These are phyloP conservation scores for Lochmaea capreae DNA, from an alignment of 2,888 invertebrate genomes.

Conservation along the genomic window DNA sequence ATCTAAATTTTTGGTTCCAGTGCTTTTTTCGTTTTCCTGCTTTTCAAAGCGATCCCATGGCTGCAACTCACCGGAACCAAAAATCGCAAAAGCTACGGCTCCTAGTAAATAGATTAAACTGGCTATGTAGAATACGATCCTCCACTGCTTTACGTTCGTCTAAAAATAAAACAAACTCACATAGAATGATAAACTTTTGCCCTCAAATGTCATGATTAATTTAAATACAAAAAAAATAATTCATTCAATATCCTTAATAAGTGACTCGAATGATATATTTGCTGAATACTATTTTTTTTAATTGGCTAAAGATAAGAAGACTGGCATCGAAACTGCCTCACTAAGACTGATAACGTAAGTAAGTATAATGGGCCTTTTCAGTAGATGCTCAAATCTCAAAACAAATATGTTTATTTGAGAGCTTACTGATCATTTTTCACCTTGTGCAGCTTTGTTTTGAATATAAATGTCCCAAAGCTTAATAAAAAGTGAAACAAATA, in stretches of 20 bases:
- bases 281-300: neutral
- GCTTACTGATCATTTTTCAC: no score
- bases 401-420: no score
- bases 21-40: neutral
- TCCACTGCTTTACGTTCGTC: constrained; percentile 83
- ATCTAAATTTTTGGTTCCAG: neutral
- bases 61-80: constrained; percentile 85
- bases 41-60: constrained; percentile 65
- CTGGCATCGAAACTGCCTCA: neutral
- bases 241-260: neutral
- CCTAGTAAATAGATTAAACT: constrained; percentile 85
- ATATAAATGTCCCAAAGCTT: no score
- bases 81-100: constrained; percentile 81
- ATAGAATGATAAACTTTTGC: neutral
- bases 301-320: neutral
- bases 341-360: no score
- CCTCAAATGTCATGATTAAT: neutral
- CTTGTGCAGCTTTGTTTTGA: no score
- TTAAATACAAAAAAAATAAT: neutral
- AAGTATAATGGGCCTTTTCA: no score
- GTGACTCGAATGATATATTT: no score
- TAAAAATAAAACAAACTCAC: constrained; percentile 30
- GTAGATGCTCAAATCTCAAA: no score
- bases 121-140: constrained; percentile 86
- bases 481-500: no score